Conservation (phyloP, 2,113 vertebrate genomes). For the Megaceryle maxima region DNA sequence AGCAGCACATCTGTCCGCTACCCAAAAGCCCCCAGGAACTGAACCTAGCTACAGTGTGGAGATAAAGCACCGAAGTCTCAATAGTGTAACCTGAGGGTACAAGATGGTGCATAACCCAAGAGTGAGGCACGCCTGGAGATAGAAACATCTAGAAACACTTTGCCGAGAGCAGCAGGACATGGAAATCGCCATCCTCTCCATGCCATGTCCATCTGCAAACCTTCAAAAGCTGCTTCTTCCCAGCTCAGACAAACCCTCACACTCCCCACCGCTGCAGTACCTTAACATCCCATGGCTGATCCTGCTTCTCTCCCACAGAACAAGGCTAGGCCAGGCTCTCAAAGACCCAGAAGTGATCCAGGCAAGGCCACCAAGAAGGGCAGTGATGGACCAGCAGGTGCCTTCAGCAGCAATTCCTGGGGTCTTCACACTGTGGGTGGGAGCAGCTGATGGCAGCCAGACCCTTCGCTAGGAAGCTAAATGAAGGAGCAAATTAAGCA, state of each 20-base stretch:
- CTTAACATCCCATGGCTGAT: neutral
- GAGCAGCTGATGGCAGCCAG: neutral
- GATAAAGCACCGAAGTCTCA: neutral
- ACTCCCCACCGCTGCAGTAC: neutral
- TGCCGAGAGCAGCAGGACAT: fast-evolving
- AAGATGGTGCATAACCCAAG: fast-evolving
- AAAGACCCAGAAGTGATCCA: neutral
- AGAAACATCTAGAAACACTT: neutral
- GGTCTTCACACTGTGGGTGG: fast-evolving
- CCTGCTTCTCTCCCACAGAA: neutral
- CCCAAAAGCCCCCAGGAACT: neutral
- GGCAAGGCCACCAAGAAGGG: neutral
- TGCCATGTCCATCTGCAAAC: fast-evolving
- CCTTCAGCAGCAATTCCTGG: neutral
- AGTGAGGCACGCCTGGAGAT: neutral
- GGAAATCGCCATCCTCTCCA: fast-evolving
- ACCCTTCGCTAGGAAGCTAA: neutral
- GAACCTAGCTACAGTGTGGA: neutral
- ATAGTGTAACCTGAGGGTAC: fast-evolving
- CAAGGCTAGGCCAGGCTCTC: neutral
- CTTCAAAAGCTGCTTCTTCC: neutral
- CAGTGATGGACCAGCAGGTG: fast-evolving
- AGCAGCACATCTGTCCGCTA: neutral
- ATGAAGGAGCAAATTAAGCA: neutral
- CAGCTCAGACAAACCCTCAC: neutral